Conservation (phyloP, 2,888 invertebrate species). For the Trachelus iudaicus region DNA sequence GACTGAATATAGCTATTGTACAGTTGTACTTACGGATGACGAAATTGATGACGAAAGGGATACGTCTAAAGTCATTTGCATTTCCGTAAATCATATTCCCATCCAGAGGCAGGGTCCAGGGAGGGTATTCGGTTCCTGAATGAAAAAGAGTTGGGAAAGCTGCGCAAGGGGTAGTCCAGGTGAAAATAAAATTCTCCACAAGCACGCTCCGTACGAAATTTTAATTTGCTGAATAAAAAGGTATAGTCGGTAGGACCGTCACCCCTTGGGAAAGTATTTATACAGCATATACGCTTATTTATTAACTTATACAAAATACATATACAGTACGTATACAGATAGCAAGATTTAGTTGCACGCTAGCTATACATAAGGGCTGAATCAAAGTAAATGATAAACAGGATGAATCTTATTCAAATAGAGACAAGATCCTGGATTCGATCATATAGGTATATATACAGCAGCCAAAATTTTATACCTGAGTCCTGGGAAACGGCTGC, state of each 20-base stretch:
- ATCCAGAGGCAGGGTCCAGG: background rate
- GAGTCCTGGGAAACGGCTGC: conserved; percentile 46
- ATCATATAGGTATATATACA: background rate
- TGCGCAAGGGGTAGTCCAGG: conserved; percentile 38
- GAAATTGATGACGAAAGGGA: background rate
- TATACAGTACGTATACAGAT: conserved; percentile 20
- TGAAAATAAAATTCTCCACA: conserved; percentile 55
- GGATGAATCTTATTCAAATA: conserved; percentile 64
- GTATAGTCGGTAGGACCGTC: conserved; percentile 13
- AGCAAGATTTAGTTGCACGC: background rate
- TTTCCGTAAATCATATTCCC: background rate
- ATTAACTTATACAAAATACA: conserved; percentile 32
- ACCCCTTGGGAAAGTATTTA: conserved; percentile 61
- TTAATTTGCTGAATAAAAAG: conserved; percentile 51
- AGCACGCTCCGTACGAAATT: conserved; percentile 56
- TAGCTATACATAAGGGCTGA: conserved; percentile 25
- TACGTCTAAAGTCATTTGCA: background rate
- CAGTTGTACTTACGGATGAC: background rate
- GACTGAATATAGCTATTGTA: background rate
- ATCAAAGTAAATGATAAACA: conserved; percentile 62
- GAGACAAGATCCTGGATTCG: conserved; percentile 59
- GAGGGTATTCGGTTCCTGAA: background rate
- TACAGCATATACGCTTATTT: background rate
- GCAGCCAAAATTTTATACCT: conserved; percentile 28
- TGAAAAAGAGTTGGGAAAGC: conserved; percentile 1